These are phyloP conservation scores for Mesaphorura yosii DNA, from an alignment of 1,140 invertebrate species.

Conservation along the genomic window DNA sequence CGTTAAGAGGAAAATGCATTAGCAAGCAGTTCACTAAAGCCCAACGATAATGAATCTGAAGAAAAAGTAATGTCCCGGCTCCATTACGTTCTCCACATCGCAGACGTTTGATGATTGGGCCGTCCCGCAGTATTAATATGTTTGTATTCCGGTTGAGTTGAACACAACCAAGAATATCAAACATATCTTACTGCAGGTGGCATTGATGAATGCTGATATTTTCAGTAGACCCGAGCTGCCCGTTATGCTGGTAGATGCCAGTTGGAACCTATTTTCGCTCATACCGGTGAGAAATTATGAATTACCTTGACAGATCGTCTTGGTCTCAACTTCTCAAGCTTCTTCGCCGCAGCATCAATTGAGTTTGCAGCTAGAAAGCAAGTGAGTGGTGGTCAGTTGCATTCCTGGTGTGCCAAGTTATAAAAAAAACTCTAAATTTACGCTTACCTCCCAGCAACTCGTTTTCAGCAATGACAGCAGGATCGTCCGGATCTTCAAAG, in stretches of 20 bases:
- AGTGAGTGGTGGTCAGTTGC: neutral
- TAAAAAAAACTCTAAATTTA: conserved; percentile 51
- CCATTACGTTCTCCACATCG: too few relatives aligned
- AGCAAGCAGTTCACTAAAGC: neutral
- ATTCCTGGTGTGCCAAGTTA: too few relatives aligned
- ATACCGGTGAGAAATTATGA: conserved; percentile 19
- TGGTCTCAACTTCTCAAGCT: conserved; percentile 80
- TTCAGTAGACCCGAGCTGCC: too few relatives aligned
- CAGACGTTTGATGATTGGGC: neutral
- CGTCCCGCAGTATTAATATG: conserved; percentile 59
- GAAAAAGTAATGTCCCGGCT: neutral
- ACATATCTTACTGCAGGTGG: conserved; percentile 83
- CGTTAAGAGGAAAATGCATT: conserved; percentile 26
- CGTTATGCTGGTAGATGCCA: too few relatives aligned
- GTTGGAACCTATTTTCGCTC: too few relatives aligned
- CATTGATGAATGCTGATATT: neutral
- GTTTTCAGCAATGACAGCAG: conserved; percentile 94
- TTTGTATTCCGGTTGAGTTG: conserved; percentile 94
- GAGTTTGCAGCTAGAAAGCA: neutral
- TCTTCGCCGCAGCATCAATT: conserved; percentile 85
- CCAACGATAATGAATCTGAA: neutral
- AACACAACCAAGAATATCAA: conserved; percentile 99
- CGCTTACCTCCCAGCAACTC: conserved; percentile 93
- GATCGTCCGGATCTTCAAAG: conserved; percentile 93
- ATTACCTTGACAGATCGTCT: conserved; percentile 48